phyloP scores from a whole-genome alignment of 1,140 invertebrate species.

The silkworm (Bombyx mori) region DNA sequence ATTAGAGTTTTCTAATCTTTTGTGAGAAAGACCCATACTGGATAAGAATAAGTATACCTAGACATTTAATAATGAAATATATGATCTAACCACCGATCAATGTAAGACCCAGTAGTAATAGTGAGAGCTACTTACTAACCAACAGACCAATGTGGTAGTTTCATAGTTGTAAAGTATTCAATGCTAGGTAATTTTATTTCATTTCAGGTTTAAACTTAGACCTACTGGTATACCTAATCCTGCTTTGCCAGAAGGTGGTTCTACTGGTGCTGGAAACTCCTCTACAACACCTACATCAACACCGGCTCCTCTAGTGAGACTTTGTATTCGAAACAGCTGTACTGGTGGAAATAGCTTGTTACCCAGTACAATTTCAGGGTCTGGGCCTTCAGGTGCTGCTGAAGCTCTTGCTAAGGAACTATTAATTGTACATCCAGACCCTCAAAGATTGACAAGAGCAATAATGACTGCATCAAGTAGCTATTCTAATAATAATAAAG shows the following conservation, averaged over 20 bases:
- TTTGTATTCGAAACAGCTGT: constrained; percentile 47
- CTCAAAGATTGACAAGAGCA: constrained; percentile 48
- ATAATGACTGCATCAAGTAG: constrained; percentile 53
- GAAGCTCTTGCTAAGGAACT: constrained; percentile 49
- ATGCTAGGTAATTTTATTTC: neutral
- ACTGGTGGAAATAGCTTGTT: constrained; percentile 42
- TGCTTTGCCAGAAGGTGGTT: constrained; percentile 56
- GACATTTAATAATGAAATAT: too few relatives aligned
- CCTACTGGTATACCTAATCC: constrained; percentile 58
- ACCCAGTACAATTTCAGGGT: constrained; percentile 38
- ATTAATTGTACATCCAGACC: constrained; percentile 44
- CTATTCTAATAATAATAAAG: constrained; percentile 53
- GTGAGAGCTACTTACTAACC: too few relatives aligned
- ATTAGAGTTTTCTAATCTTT: too few relatives aligned
- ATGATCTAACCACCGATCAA: too few relatives aligned
- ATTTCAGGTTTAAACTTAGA: constrained; percentile 52
- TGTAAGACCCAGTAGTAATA: too few relatives aligned
- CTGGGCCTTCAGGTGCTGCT: constrained; percentile 44
- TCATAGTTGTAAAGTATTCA: too few relatives aligned
- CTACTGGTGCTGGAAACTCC: constrained; percentile 61
- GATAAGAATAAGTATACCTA: too few relatives aligned
- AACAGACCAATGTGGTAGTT: too few relatives aligned
- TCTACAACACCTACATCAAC: constrained; percentile 51
- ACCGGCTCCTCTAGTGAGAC: constrained; percentile 35
- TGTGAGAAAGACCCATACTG: too few relatives aligned